Percentiles rank a stretch among this genome's conserved stretches.
Conservation (phyloP, 2,113 vertebrate genomes). For the Protobothrops mucrosquamatus region DNA sequence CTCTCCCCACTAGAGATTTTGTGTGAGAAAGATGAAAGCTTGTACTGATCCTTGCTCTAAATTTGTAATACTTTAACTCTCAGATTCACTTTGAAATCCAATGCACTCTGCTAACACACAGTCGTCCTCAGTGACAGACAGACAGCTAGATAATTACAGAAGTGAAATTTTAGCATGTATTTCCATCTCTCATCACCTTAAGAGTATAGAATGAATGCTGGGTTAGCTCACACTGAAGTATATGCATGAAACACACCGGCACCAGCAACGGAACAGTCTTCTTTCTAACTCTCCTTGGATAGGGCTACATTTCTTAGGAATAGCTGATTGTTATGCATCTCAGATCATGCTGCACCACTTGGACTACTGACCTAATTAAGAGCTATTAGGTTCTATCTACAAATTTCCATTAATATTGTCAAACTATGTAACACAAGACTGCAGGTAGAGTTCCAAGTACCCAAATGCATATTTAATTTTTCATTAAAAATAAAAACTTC, state of each 20-base stretch:
- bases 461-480: background rate
- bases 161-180: background rate
- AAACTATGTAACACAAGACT: background rate
- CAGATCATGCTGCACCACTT: background rate
- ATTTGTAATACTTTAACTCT: accelerated
- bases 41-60: background rate
- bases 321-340: background rate
- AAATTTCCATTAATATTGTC: background rate
- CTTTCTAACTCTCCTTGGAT: background rate
- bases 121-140: background rate
- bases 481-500: background rate
- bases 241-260: background rate
- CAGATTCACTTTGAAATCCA: background rate
- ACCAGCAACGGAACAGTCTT: slow-evolving; percentile 2
- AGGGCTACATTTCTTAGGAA: background rate
- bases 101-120: background rate
- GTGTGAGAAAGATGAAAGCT: background rate
- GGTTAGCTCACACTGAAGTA: background rate
- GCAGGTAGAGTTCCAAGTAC: background rate
- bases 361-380: background rate
- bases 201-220: background rate
- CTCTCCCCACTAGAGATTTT: background rate
- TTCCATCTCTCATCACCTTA: background rate
- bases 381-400: background rate
- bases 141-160: slow-evolving; percentile 4